Conservation (phyloP, 2,797 vertebrate genomes). For the Tenualosa thibaudeaui region DNA sequence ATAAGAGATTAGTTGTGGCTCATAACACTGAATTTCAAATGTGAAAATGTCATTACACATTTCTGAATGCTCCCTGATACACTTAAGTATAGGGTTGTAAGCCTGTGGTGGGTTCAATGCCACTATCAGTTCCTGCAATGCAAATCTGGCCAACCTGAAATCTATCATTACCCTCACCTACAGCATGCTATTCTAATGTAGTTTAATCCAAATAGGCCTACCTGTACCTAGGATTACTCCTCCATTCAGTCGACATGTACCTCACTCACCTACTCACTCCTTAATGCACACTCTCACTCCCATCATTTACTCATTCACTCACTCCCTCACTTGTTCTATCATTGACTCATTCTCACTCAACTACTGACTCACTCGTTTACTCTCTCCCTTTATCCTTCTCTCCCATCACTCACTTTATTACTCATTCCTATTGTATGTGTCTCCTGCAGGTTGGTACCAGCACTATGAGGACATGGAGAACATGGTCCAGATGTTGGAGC, state of each 20-base stretch:
- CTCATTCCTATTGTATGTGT: neutral
- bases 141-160: neutral
- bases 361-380: no score
- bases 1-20: neutral
- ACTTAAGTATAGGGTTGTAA: neutral
- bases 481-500: constrained; percentile 72
- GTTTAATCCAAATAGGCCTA: neutral
- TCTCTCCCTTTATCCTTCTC: no score
- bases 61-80: neutral
- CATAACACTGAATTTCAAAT: neutral
- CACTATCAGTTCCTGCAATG: neutral
- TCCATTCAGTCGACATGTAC: neutral
- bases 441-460: constrained; percentile 61
- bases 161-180: neutral
- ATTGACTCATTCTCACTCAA: no score
- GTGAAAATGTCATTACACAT: no score
- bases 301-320: no score
- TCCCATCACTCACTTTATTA: no score
- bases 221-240: neutral
- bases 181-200: neutral
- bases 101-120: neutral
- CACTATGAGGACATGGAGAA: constrained; percentile 67
- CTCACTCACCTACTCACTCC: neutral
- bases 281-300: no score
- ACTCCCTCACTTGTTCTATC: no score